These are phyloP conservation scores for Venusia cambrica DNA, from an alignment of 2,888 invertebrate genomes.

Conservation along the genomic window DNA sequence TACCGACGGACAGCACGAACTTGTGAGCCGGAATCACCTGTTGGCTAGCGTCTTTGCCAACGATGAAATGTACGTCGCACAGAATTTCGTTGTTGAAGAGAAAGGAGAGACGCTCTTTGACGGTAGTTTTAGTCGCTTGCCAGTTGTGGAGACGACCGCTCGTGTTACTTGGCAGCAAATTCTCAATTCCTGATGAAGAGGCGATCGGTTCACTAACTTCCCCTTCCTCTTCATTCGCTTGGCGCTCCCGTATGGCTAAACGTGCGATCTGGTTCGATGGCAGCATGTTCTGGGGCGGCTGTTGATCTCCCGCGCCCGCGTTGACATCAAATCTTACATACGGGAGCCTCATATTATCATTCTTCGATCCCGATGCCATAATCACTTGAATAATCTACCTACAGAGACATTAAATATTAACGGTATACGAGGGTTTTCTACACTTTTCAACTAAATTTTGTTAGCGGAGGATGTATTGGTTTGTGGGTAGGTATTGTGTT, in stretches of 20 bases:
- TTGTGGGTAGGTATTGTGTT: no score
- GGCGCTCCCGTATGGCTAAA: slow-evolving; percentile 39
- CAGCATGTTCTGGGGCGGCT: slow-evolving; percentile 76
- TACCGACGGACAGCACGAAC: slow-evolving; percentile 90
- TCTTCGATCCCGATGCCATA: slow-evolving; percentile 72
- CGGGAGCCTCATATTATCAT: slow-evolving; percentile 63
- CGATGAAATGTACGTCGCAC: slow-evolving; percentile 88
- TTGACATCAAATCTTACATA: slow-evolving; percentile 54
- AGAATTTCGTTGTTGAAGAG: slow-evolving; percentile 75
- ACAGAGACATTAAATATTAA: no score
- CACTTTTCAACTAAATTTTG: no score
- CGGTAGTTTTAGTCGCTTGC: slow-evolving; percentile 88
- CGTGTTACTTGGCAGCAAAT: slow-evolving; percentile 61
- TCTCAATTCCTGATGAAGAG: slow-evolving; percentile 61
- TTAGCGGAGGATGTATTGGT: no score
- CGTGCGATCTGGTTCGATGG: slow-evolving; percentile 71
- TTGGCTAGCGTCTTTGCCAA: slow-evolving; percentile 85
- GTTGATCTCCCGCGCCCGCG: slow-evolving; percentile 47
- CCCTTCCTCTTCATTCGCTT: slow-evolving; percentile 53
- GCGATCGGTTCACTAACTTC: slow-evolving; percentile 52
- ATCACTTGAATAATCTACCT: no score
- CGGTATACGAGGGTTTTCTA: no score
- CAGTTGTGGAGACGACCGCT: slow-evolving; percentile 82
- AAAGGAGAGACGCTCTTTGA: slow-evolving; percentile 87
- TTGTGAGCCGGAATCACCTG: slow-evolving; percentile 89